Percentiles rank a stretch among this genome's conserved stretches.
phyloP scores from a whole-genome alignment of 2,888 invertebrate species.

The Apamea crenata region DNA sequence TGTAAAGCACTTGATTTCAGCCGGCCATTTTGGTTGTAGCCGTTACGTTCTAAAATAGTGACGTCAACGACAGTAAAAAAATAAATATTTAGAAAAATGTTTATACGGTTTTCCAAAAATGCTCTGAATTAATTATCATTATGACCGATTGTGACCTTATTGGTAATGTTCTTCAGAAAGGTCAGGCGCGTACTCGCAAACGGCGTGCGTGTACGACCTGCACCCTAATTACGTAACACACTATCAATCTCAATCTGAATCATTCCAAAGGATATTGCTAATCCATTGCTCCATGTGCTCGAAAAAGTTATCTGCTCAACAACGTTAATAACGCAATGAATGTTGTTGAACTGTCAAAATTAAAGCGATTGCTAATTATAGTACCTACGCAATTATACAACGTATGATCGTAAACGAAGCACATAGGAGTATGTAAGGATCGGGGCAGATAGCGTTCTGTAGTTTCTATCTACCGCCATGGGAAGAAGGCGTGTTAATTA shows the following conservation, averaged over 20 bases:
- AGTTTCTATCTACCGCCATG: not conserved
- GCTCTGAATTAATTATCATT: not conserved
- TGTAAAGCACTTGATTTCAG: constrained; percentile 9
- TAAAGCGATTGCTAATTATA: too few relatives aligned
- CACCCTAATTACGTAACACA: too few relatives aligned
- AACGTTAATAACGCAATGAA: too few relatives aligned
- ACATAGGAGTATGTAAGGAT: not conserved
- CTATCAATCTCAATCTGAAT: too few relatives aligned
- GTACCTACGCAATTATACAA: too few relatives aligned
- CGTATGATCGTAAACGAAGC: not conserved
- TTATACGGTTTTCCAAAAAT: not conserved
- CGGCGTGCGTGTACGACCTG: not conserved
- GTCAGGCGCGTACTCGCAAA: not conserved
- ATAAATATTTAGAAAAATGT: not conserved
- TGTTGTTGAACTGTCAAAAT: too few relatives aligned
- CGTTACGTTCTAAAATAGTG: not conserved
- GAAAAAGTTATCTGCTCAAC: too few relatives aligned
- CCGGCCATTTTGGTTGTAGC: constrained; percentile 29
- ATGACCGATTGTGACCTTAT: not conserved
- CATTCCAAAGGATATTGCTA: too few relatives aligned
- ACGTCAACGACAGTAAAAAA: not conserved
- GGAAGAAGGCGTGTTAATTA: not conserved
- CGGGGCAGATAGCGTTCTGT: not conserved
- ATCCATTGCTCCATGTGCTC: too few relatives aligned
- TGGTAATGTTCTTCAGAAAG: not conserved